phyloP scores from a whole-genome alignment of 2,797 vertebrate species.

The Kryptopterus vitreolus region DNA sequence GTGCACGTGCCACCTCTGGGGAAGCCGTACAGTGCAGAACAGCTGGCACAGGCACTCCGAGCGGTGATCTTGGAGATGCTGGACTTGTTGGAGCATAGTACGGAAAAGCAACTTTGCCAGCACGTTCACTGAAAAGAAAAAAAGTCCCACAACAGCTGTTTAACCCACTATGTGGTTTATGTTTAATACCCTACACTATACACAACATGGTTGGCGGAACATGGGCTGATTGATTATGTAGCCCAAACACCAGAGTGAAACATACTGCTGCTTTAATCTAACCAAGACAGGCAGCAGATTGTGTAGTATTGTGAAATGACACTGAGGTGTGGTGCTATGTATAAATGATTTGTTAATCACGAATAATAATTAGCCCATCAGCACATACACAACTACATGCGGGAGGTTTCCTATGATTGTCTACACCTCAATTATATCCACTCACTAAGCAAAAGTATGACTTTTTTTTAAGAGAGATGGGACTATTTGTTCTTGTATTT shows the following conservation, averaged over 20 bases:
- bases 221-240: constrained; percentile 16
- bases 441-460: background rate
- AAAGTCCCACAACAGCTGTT: background rate
- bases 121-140: constrained; percentile 63
- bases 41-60: constrained; percentile 84
- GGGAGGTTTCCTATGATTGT: background rate
- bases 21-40: constrained; percentile 83
- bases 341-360: background rate
- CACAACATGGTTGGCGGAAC: background rate
- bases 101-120: constrained; percentile 61
- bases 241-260: background rate
- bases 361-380: background rate
- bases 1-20: constrained; percentile 91
- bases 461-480: background rate
- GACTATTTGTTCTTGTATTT: constrained; percentile 2
- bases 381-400: constrained; percentile 1
- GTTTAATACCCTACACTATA: constrained; percentile 15
- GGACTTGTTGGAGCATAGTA: constrained; percentile 69
- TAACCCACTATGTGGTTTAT: constrained; percentile 11
- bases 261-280: background rate
- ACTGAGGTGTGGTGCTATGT: constrained; percentile 39
- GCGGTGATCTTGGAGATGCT: constrained; percentile 86
- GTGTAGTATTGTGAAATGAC: constrained; percentile 39
- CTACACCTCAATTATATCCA: too few relatives aligned
- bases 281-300: constrained; percentile 20